Evolutionary conservation across 1,140 invertebrate genomes (phyloP), one percentile per base, ranked within the genome.

Genomic region (Apocrypta bakeri): DNA sequence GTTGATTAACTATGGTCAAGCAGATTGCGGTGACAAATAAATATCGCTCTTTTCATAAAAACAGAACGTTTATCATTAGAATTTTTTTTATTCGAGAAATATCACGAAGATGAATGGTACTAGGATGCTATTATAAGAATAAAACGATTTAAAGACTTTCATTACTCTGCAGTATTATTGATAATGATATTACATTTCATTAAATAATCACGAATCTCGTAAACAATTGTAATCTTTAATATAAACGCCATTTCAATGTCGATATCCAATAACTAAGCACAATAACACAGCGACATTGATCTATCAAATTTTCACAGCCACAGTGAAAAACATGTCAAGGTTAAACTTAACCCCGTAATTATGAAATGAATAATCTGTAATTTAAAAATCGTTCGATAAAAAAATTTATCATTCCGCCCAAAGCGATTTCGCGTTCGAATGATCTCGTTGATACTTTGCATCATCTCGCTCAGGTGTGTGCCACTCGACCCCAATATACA

Each of bases 301-400:
- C 69, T 66, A 33, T 27, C n/a, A n/a, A n/a, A n/a, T n/a, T n/a
- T n/a, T n/a, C 33, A 72, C 78, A 29, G 25, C 0, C 7, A 27
- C 8, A 12, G n/a, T 12, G 42, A 48, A 24, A 12, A 81, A 64
- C 27, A 37, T 64, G 79, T 81, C 71, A 81, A 81, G 79, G 79
- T 31, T 42, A 37, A 8, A 6, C 9, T 1, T 29, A 11, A 17
- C 29, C 24, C 17, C 7, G 48, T 6, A 1, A 7, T 37, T 9
- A 4, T 6, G 48, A 56, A n/a, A n/a, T 21, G n/a, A 61, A 42
- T 71, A 79, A 79, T n/a, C 24, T n/a, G 17, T 6, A 17, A 29
- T 12, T 21, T 14, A 27, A 68, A 68, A 24, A 68, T 12, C 29
- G 25, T 68, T 31, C 25, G 64, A n/a, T n/a, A n/a, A n/a, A n/a